Percentiles rank a stretch among this genome's conserved stretches.
phyloP scores from a whole-genome alignment of 2,113 vertebrate species.

The Colistium nudipinnis region DNA sequence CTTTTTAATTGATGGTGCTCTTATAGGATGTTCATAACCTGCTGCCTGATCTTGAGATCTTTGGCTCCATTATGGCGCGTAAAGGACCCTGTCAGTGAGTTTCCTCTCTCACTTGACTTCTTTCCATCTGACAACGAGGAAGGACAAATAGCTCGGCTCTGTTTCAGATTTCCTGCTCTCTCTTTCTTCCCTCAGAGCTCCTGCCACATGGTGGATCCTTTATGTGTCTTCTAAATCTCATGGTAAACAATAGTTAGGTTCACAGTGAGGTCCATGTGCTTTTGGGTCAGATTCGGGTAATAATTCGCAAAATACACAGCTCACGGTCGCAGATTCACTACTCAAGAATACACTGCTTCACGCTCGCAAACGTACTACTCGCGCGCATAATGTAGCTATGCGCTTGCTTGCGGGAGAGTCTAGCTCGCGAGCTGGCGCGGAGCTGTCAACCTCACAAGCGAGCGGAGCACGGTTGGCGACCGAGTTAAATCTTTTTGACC shows the following conservation, averaged over 20 bases:
- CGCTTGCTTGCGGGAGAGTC: no score
- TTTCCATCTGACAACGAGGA: conserved; percentile 30
- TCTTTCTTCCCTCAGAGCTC: conserved; percentile 8
- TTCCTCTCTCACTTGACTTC: conserved; percentile 57
- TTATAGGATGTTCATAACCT: conserved; percentile 37
- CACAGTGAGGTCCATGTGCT: no score
- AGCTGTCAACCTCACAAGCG: no score
- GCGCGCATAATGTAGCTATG: no score
- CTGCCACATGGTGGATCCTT: conserved; percentile 21
- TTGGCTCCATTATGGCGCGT: conserved; percentile 45
- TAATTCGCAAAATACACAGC: no score
- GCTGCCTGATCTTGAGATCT: conserved; percentile 37
- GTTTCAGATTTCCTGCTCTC: conserved; percentile 25
- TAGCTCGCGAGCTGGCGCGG: no score
- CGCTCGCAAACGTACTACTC: no score
- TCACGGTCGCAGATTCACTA: no score
- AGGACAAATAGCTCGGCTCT: conserved; percentile 39
- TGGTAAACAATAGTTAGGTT: conserved; percentile 20
- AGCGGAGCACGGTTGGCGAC: no score
- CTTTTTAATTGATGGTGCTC: conserved; percentile 59
- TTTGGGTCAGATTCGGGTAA: no score
- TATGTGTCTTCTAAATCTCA: conserved; percentile 42
- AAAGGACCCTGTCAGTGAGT: conserved; percentile 31
- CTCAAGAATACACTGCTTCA: no score
- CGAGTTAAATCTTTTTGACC: no score